Evolutionary conservation across 2,797 vertebrate genomes (phyloP).

Genomic region (Crenichthys baileyi): DNA sequence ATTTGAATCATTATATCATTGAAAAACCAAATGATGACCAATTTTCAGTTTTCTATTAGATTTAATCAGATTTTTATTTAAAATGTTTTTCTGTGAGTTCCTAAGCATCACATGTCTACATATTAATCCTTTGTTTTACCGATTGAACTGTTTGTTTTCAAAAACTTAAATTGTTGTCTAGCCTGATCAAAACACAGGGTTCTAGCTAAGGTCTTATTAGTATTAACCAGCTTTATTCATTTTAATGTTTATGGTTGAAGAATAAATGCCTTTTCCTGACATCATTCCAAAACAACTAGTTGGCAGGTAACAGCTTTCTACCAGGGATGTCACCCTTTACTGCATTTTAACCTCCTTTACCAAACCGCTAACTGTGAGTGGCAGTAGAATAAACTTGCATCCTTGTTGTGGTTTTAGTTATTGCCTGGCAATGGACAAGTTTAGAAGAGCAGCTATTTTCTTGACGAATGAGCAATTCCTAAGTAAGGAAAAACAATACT

Average conservation of each 20-base stretch:
- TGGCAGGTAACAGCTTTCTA: background rate
- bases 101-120: too few species aligned
- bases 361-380: too few species aligned
- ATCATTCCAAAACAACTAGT: background rate
- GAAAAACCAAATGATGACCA: too few species aligned
- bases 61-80: background rate
- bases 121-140: background rate
- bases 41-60: background rate
- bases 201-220: too few species aligned
- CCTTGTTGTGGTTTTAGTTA: background rate
- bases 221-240: background rate
- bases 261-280: background rate
- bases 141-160: background rate
- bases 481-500: too few species aligned
- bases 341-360: too few species aligned
- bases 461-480: too few species aligned
- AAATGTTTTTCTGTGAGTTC: background rate
- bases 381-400: background rate
- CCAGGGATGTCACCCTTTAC: too few species aligned
- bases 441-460: too few species aligned
- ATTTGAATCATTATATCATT: too few species aligned
- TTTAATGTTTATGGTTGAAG: background rate
- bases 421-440: too few species aligned
- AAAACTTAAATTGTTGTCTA: background rate
- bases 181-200: background rate